Percentiles rank a stretch among this genome's conserved stretches.
Evolutionary conservation across 2,797 vertebrate species (phyloP).

Genomic region (Fundulus diaphanus): DNA sequence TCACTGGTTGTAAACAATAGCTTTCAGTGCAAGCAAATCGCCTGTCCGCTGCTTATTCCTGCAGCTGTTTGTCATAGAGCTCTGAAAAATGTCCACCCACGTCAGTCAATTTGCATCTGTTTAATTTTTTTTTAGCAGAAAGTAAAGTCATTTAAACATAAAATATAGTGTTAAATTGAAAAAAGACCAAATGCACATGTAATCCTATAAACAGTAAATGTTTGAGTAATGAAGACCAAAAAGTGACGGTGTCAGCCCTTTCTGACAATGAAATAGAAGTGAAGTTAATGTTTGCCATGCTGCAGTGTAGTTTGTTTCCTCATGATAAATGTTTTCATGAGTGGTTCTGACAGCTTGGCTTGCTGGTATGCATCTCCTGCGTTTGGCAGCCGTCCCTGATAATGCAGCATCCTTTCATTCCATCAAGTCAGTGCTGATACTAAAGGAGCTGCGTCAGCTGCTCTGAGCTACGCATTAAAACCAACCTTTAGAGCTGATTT

Average conservation of each 20-base stretch:
- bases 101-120: not conserved
- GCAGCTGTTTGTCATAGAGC: constrained; percentile 36
- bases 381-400: constrained; percentile 58
- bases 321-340: constrained; percentile 43
- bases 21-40: constrained; percentile 57
- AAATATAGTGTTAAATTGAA: not conserved
- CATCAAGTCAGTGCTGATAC: constrained; percentile 50
- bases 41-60: constrained; percentile 24
- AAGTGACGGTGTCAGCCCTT: constrained; percentile 14
- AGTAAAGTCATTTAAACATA: not conserved
- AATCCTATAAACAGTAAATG: not conserved
- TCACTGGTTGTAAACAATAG: constrained; percentile 80
- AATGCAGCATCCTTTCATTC: constrained; percentile 53
- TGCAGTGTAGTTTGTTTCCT: constrained; percentile 43
- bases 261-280: constrained; percentile 15
- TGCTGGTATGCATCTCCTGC: constrained; percentile 53
- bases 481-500: constrained; percentile 37
- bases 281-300: constrained; percentile 19
- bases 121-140: not conserved
- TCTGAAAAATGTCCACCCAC: constrained; percentile 12
- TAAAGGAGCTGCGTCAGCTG: constrained; percentile 61
- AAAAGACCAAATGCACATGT: not conserved
- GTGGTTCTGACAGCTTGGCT: constrained; percentile 39
- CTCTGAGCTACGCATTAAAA: constrained; percentile 48
- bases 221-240: not conserved